phyloP scores from a whole-genome alignment of 2,113 vertebrate species.

The Hucho hucho region DNA sequence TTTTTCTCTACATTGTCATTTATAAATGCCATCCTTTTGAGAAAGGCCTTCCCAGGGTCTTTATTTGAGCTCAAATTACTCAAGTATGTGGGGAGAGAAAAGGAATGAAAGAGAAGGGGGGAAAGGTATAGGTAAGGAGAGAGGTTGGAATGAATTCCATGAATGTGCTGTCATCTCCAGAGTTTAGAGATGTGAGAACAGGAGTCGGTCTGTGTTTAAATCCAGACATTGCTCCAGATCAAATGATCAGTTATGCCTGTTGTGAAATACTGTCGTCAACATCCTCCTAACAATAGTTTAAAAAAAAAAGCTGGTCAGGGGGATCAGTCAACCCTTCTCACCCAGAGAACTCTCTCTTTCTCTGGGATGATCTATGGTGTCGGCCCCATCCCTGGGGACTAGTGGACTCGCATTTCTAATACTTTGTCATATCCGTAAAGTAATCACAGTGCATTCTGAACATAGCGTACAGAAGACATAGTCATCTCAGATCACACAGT shows the following conservation, averaged over 20 bases:
- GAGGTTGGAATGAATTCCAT: constrained; percentile 38
- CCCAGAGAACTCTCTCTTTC: neutral
- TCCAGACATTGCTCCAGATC: too few relatives aligned
- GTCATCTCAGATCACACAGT: too few relatives aligned
- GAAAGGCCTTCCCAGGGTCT: constrained; percentile 25
- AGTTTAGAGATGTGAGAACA: too few relatives aligned
- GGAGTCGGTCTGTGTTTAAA: too few relatives aligned
- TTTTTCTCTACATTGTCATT: constrained; percentile 45
- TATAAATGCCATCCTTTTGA: constrained; percentile 48
- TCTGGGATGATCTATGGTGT: too few relatives aligned
- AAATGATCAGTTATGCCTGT: neutral
- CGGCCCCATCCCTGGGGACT: too few relatives aligned
- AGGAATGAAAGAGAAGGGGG: constrained; percentile 2
- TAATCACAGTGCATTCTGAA: neutral
- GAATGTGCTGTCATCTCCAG: constrained; percentile 35
- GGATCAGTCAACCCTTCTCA: neutral
- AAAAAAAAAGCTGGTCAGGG: neutral
- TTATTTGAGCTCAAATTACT: too few relatives aligned
- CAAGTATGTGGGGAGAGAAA: constrained; percentile 3
- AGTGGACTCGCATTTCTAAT: too few relatives aligned
- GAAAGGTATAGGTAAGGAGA: neutral
- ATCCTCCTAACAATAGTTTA: neutral
- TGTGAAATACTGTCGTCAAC: constrained; percentile 5
- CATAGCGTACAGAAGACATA: neutral
- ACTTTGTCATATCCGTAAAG: too few relatives aligned